Conservation (phyloP, 2,888 invertebrate genomes). For the Pyralis farinalis region DNA sequence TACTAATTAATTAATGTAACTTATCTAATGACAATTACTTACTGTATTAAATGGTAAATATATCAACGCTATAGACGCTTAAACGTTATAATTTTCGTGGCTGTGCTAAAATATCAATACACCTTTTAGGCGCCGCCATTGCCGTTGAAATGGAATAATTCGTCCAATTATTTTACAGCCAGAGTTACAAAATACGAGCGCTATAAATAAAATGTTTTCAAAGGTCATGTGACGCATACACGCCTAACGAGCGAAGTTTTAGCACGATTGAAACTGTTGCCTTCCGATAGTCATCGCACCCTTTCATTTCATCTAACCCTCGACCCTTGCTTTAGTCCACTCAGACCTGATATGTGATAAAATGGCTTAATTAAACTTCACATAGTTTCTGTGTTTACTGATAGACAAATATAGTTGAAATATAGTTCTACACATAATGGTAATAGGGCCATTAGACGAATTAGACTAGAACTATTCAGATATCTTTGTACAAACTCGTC, state of each 20-base stretch:
- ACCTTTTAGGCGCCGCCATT: too few species aligned
- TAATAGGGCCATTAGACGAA: not conserved
- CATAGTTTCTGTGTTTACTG: conserved; percentile 42
- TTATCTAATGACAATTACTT: too few species aligned
- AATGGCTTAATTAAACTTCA: conserved; percentile 65
- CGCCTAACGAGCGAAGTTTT: conserved; percentile 62
- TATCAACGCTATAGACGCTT: too few species aligned
- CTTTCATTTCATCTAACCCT: conserved; percentile 57
- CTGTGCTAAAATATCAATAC: too few species aligned
- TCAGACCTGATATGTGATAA: conserved; percentile 48
- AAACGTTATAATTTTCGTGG: too few species aligned
- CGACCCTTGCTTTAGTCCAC: conserved; percentile 36
- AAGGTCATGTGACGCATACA: conserved; percentile 48
- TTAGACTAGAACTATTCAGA: not conserved
- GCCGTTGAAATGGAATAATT: not conserved
- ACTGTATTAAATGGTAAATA: too few species aligned
- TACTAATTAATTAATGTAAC: too few species aligned
- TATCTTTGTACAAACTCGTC: not conserved
- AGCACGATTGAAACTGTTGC: conserved; percentile 63
- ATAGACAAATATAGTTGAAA: conserved; percentile 30
- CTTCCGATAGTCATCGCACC: conserved; percentile 64
- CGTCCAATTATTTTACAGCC: conserved; percentile 22
- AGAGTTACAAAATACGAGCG: conserved; percentile 40
- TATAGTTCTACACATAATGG: conserved; percentile 8
- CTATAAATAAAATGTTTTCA: conserved; percentile 52